phyloP scores from a whole-genome alignment of 2,888 invertebrate genomes.

The Listrodromus nycthemerus region DNA sequence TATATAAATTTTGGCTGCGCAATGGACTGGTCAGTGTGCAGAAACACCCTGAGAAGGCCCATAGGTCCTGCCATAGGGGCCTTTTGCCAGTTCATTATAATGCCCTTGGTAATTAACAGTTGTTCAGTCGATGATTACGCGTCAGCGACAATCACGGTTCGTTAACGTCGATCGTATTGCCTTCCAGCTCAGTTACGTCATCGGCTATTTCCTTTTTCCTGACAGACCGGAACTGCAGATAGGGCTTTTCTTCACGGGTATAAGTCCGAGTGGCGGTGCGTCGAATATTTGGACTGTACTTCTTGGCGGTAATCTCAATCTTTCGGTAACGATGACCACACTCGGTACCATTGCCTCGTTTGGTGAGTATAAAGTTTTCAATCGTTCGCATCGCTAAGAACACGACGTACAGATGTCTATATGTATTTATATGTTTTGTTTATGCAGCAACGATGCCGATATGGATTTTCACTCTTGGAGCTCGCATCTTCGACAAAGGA shows the following conservation, averaged over 20 bases:
- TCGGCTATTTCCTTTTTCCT: conserved; percentile 91
- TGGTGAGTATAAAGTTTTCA: conserved; percentile 85
- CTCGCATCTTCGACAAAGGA: conserved; percentile 89
- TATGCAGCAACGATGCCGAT: conserved; percentile 92
- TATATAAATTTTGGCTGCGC: conserved; percentile 97
- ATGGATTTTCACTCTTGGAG: conserved; percentile 96
- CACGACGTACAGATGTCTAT: not conserved
- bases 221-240: conserved; percentile 89
- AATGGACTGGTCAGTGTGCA: conserved; percentile 90
- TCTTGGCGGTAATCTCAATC: conserved; percentile 95
- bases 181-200: conserved; percentile 89
- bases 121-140: not conserved
- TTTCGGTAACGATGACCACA: conserved; percentile 98
- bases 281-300: conserved; percentile 98
- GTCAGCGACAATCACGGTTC: not conserved
- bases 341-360: conserved; percentile 95
- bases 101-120: conserved; percentile 88
- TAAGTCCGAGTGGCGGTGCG: conserved; percentile 97
- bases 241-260: conserved; percentile 95
- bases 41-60: conserved; percentile 89
- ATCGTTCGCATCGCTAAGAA: not conserved
- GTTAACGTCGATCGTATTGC: conserved; percentile 41
- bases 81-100: conserved; percentile 91
- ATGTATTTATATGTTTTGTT: conserved; percentile 69
- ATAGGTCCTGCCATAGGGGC: conserved; percentile 93